Base-by-base conservation (phyloP, 1,140 invertebrate genomes). In the Sycophaga agraensis region DNA sequence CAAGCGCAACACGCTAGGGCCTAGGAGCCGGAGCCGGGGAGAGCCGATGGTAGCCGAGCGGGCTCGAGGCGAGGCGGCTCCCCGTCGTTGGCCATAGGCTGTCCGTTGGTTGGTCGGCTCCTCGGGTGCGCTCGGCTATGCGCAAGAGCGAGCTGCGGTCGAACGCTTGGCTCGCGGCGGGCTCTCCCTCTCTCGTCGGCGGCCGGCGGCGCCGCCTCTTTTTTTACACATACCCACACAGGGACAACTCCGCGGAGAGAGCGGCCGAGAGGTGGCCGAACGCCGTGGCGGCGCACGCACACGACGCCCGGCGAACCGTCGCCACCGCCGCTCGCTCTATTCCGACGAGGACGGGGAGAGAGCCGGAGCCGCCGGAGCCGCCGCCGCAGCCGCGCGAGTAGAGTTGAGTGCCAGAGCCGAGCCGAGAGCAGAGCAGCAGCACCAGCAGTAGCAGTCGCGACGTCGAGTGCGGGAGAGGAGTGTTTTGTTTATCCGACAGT, bases 371-470 rank as follows among this genome's bases (percentile, higher is more conserved):
- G 6, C 7, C 37, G 14, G 14, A n/a, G 37, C 37, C n/a, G n/a
- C n/a, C n/a, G n/a, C 14, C 37, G 37, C 4, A n/a, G 4, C 6
- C n/a, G 37, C 14, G 37, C n/a, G n/a, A n/a, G n/a, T n/a, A n/a
- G n/a, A n/a, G n/a, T n/a, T n/a, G 35, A 37, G 55, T 24, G 55
- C 43, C 21, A 57, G 19, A 57, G 12, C n/a, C 4, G 28, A 56
- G 54, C 34, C 12, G n/a, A n/a, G n/a, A 57, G 43, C 34, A 57
- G 43, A 48, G 55, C 43, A 57, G 55, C 34, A 48, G 55, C 37
- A 43, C 55, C 43, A n/a, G n/a, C n/a, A n/a, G n/a, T n/a, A n/a
- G n/a, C n/a, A n/a, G n/a, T n/a, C n/a, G n/a, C 42, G 12, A n/a
- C n/a, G n/a, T n/a, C n/a, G n/a, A n/a, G n/a, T n/a, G 34, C 42